These are phyloP conservation scores for Ennomos erosarius DNA, from an alignment of 2,888 invertebrate genomes.

Conservation along the genomic window DNA sequence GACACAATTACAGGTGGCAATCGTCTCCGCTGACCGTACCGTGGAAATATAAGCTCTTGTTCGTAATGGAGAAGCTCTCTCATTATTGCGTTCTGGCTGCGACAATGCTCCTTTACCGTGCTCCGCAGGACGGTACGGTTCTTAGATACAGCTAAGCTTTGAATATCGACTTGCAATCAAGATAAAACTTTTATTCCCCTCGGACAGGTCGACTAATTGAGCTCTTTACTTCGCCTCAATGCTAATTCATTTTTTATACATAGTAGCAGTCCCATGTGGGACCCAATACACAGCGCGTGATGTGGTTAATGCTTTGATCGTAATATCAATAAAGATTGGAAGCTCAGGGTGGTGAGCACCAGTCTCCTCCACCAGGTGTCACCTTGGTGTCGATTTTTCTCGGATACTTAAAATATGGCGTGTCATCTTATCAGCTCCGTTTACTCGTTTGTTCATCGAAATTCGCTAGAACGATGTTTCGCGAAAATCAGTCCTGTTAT, in stretches of 20 bases:
- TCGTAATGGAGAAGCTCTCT: constrained; percentile 71
- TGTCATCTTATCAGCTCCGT: constrained; percentile 69
- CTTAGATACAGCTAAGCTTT: constrained; percentile 45
- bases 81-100: constrained; percentile 68
- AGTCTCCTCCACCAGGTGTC: constrained; percentile 63
- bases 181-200: constrained; percentile 42
- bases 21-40: constrained; percentile 61
- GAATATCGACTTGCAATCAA: constrained; percentile 55
- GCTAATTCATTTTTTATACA: constrained; percentile 12
- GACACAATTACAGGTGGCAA: constrained; percentile 81
- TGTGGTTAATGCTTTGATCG: constrained; percentile 75
- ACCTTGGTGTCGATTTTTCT: constrained; percentile 66
- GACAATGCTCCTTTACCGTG: constrained; percentile 54
- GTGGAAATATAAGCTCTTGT: constrained; percentile 70
- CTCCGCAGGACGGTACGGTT: constrained; percentile 34
- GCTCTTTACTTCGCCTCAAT: constrained; percentile 23
- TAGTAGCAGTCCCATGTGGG: constrained; percentile 48
- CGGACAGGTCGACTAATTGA: constrained; percentile 11
- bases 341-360: constrained; percentile 49
- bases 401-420: constrained; percentile 79
- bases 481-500: constrained; percentile 56
- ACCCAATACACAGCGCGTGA: constrained; percentile 66
- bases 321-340: constrained; percentile 75
- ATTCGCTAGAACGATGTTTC: constrained; percentile 63
- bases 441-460: constrained; percentile 71